Percentiles rank a stretch among this genome's conserved stretches.
These are phyloP conservation scores for Thymallus thymallus DNA, from an alignment of 2,113 vertebrate species.

Conservation along the genomic window DNA sequence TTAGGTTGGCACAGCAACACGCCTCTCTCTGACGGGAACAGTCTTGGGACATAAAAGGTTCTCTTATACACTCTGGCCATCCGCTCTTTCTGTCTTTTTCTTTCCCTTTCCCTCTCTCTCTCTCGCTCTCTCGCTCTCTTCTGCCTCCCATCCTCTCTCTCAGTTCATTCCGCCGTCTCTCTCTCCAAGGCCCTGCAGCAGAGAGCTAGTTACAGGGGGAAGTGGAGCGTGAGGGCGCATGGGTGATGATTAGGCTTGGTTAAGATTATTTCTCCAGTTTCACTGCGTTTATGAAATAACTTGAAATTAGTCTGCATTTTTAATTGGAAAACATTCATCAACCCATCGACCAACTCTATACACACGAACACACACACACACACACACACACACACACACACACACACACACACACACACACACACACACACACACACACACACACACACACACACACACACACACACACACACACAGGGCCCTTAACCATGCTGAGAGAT, in stretches of 20 bases:
- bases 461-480: slow-evolving; percentile 38
- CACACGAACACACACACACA: slow-evolving; percentile 41
- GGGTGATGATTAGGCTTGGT: slow-evolving; percentile 59
- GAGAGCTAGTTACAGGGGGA: slow-evolving; percentile 35
- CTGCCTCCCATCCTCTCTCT: slow-evolving; percentile 32
- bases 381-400: slow-evolving; percentile 41
- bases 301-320: slow-evolving; percentile 65
- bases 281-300: slow-evolving; percentile 64
- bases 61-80: slow-evolving; percentile 55
- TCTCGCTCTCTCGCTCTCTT: slow-evolving; percentile 30
- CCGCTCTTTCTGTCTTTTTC: slow-evolving; percentile 1
- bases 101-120: background rate
- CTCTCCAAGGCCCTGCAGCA: slow-evolving; percentile 34
- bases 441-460: slow-evolving; percentile 48
- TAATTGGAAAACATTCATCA: slow-evolving; percentile 60
- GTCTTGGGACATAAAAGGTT: slow-evolving; percentile 63
- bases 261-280: slow-evolving; percentile 61
- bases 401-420: slow-evolving; percentile 47
- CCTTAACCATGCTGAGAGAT: slow-evolving; percentile 16
- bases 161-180: slow-evolving; percentile 2
- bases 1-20: slow-evolving; percentile 65
- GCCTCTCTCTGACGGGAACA: slow-evolving; percentile 20
- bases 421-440: slow-evolving; percentile 42
- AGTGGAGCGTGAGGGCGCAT: slow-evolving; percentile 46
- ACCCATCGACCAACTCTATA: too few relatives aligned